These are phyloP conservation scores for Drosophila erecta DNA, from an alignment of 1,140 invertebrate species.

Conservation along the genomic window DNA sequence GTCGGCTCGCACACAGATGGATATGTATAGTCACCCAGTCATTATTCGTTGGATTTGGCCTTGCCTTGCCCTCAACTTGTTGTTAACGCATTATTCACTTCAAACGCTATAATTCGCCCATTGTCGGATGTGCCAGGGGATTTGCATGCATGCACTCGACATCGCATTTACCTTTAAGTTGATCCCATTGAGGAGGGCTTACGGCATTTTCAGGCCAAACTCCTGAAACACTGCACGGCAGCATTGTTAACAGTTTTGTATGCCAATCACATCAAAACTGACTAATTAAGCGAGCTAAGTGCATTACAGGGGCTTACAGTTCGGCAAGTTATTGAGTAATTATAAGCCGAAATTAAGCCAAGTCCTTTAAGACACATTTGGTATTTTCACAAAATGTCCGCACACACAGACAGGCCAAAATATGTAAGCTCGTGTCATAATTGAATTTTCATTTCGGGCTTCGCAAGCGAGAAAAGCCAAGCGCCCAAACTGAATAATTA, in stretches of 20 bases:
- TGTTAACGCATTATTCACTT: constrained; percentile 65
- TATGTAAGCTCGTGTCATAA: constrained; percentile 70
- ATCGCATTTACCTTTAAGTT: background rate
- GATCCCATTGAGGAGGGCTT: background rate
- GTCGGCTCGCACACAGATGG: constrained; percentile 5
- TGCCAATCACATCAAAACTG: background rate
- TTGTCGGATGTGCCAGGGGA: constrained; percentile 17
- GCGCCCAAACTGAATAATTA: constrained; percentile 49
- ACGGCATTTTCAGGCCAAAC: background rate
- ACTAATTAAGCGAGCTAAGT: background rate
- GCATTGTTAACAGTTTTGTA: background rate
- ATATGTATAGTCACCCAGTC: no score
- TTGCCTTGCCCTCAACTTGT: constrained; percentile 25
- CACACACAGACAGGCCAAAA: constrained; percentile 6
- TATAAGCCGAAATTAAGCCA: background rate
- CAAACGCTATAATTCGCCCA: constrained; percentile 59
- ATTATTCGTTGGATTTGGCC: constrained; percentile 13
- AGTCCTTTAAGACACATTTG: constrained; percentile 50
- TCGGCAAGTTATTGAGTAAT: background rate
- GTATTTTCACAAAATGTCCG: constrained; percentile 32
- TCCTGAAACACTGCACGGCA: background rate
- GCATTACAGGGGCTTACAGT: background rate
- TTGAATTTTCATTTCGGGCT: constrained; percentile 70
- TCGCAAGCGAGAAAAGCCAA: constrained; percentile 19
- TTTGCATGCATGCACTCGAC: background rate